Base-by-base conservation (phyloP, 2,888 invertebrate species). In the Lydus trimaculatus region DNA sequence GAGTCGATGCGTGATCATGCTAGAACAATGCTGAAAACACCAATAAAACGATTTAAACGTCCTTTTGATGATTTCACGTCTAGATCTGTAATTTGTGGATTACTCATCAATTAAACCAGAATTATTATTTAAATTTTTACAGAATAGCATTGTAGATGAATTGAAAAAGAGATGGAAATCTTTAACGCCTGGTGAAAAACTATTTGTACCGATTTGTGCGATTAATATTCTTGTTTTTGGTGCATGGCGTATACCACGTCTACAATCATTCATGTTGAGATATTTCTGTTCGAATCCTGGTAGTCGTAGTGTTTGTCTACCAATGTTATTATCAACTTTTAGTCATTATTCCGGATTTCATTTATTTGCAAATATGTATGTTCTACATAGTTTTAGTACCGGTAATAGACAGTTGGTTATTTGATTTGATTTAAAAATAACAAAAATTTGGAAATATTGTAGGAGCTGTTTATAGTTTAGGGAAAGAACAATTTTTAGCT, bases 331-430 rank as follows among this genome's bases (percentile, higher is more conserved):
- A 5, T 96, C 96, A n/a, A 94, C 94, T 36, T 99, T 99, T 85
- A 98, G 98, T 80, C 99, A 99, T 84, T 92, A 93, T 80, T 94
- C 94, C 0, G 85, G 91, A 43, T 86, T 96, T 73, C 99, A 99
- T 86, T 88, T 98, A 69, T 91, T 91, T 76, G 92, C 94, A 64
- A 99, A 99, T 85, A 99, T 99, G 98, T 98, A 94, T 86, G 98
- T 97, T 56, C 87, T 99, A 31, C 94, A 95, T 84, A 95, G 93
- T 82, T 97, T 97, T 81, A 90, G 88, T 67, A 85, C 88, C 75
- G 85, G 88, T 88, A 84, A 69, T 70, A 28, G 4, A 28, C 28
- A 3, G 4, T 20, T 25, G 28, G 58, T 58, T 59, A 33, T 66
- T 36, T 43, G 36, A 58, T 6, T 61, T 59, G 28, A 8, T 33